Base-by-base conservation (phyloP, 2,888 invertebrate genomes). In the Thereva unica region DNA sequence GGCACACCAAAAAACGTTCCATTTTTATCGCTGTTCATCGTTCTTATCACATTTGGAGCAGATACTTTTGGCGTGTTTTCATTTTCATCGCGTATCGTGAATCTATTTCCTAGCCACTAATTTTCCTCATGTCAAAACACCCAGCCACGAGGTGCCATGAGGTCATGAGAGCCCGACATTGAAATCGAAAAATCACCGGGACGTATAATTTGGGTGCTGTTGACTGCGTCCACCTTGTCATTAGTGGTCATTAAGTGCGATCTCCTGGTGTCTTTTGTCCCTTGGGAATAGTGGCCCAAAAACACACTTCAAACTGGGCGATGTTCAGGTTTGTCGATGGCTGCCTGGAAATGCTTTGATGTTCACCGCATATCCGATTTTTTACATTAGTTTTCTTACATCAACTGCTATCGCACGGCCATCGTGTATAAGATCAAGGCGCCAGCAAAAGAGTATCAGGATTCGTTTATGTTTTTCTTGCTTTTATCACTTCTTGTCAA, bases 181-280 rank as follows among this genome's bases (percentile, higher is more conserved):
- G 66, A 61, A 61, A 61, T 50, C 61, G 50, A 42, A 64, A 64
- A 64, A 64, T 53, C 52, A 64, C 55, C 64, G 44, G 70, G 71
- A 72, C 72, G 70, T 72, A 70, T 72, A 72, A 72, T 72, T 71
- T 70, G 66, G 69, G 59, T 68, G 68, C 70, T 72, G 71, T 72
- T 71, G 71, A 71, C 71, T 69, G 70, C 71, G 71, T 72, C 71
- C 70, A 72, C 72, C 72, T 70, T 72, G 71, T 72, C 71, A 72
- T 72, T 72, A 72, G 70, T 69, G 71, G 71, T 72, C 72, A 72
- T 72, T 72, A 72, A 71, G 72, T 71, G 69, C 69, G 71, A 71
- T 71, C 71, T 71, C 68, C 69, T 69, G 68, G 69, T 66, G 53
- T 65, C 71, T 68, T 55, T 69, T 70, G 71, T 70, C 67, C 67